Evolutionary conservation across 2,797 vertebrate genomes (phyloP).

Genomic region (Enteromius unitaeniatus): DNA sequence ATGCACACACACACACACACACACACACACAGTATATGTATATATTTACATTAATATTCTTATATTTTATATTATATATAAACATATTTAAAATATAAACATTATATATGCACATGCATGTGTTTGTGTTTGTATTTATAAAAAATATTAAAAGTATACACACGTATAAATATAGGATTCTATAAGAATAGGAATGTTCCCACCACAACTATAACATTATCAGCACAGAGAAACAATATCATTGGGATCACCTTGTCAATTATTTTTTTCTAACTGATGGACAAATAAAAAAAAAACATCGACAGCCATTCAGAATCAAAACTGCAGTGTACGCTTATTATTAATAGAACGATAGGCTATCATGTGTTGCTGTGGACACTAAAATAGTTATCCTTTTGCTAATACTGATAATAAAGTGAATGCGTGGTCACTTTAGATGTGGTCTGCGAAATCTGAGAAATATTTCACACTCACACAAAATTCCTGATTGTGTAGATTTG

Average conservation of each 20-base stretch:
- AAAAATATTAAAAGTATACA: too few species aligned
- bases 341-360: neutral
- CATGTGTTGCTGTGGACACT: neutral
- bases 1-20: neutral
- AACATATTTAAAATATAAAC: too few species aligned
- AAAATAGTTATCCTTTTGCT: neutral
- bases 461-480: too few species aligned
- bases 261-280: neutral
- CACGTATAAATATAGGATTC: neutral
- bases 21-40: neutral
- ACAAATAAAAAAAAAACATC: neutral
- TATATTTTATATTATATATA: too few species aligned
- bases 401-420: neutral
- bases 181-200: neutral
- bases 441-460: neutral
- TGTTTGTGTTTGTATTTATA: too few species aligned
- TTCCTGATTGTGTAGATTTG: neutral
- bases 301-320: neutral
- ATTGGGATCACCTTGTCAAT: neutral
- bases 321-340: neutral
- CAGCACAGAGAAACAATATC: neutral
- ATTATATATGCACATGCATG: too few species aligned
- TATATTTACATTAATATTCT: too few species aligned
- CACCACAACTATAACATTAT: neutral
- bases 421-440: neutral